Conservation (phyloP, 2,888 invertebrate genomes). For the Odontocerum albicorne region DNA sequence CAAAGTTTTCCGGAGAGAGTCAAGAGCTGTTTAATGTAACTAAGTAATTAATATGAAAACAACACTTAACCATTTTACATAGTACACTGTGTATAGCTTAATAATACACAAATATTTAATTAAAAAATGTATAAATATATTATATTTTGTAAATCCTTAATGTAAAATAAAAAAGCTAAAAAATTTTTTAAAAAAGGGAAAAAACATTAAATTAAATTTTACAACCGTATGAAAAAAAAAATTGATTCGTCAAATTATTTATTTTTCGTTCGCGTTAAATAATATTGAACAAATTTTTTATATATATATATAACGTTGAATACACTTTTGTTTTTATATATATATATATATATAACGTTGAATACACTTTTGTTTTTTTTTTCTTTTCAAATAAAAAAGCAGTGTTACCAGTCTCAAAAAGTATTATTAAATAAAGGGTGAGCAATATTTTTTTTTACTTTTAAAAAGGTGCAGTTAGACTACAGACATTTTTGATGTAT, state of each 20-base stretch:
- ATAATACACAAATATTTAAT: constrained; percentile 22
- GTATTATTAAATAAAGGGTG: too few relatives aligned
- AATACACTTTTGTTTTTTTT: too few relatives aligned
- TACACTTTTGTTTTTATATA: too few relatives aligned
- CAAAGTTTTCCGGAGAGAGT: constrained; percentile 18
- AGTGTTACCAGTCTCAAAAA: too few relatives aligned
- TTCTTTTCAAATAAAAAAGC: too few relatives aligned
- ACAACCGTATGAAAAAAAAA: too few relatives aligned
- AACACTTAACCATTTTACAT: constrained; percentile 25
- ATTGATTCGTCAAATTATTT: constrained; percentile 1
- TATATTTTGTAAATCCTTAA: constrained; percentile 26
- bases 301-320: too few relatives aligned
- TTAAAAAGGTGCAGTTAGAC: too few relatives aligned
- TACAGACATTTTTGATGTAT: too few relatives aligned
- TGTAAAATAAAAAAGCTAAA: constrained; percentile 10
- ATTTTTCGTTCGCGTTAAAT: too few relatives aligned
- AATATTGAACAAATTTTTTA: neutral
- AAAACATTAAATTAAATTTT: constrained; percentile 25
- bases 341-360: too few relatives aligned
- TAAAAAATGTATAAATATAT: constrained; percentile 29
- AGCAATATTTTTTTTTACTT: too few relatives aligned
- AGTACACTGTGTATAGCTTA: constrained; percentile 14
- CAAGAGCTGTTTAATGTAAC: constrained; percentile 14
- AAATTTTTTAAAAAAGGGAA: constrained; percentile 2
- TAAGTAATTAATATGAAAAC: constrained; percentile 28